phyloP scores from a whole-genome alignment of 1,140 invertebrate species.

The Lordiphosa mommai region DNA sequence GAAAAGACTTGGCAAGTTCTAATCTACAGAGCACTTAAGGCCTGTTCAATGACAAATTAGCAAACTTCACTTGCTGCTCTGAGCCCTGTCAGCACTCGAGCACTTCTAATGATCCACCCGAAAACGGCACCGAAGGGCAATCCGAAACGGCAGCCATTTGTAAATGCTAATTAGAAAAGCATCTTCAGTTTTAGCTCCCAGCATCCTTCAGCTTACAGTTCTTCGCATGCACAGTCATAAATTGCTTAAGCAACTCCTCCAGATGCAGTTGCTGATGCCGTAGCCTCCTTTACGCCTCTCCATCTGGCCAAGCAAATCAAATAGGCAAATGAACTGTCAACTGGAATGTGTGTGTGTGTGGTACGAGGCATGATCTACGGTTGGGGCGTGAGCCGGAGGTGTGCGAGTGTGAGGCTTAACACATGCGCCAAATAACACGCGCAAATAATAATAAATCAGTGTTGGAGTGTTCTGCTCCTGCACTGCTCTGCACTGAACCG shows the following conservation, averaged over 20 bases:
- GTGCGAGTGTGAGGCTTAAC: constrained; percentile 40
- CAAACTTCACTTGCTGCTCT: constrained; percentile 1
- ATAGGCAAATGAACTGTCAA: constrained; percentile 74
- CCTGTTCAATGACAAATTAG: too few species aligned
- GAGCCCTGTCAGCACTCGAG: constrained; percentile 46
- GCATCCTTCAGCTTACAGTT: constrained; percentile 6
- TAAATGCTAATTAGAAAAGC: constrained; percentile 76
- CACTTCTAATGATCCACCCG: constrained; percentile 44
- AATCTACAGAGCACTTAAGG: too few species aligned
- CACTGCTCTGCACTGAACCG: background rate
- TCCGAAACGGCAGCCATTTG: constrained; percentile 49
- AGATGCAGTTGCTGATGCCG: background rate
- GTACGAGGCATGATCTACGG: constrained; percentile 51
- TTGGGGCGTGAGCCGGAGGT: constrained; percentile 40
- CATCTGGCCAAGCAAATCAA: constrained; percentile 37
- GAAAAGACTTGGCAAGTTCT: too few species aligned
- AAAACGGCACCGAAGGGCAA: constrained; percentile 27
- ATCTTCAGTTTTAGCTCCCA: constrained; percentile 16
- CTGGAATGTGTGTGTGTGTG: constrained; percentile 53
- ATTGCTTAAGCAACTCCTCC: constrained; percentile 36
- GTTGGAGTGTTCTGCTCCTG: constrained; percentile 17
- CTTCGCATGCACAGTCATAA: constrained; percentile 35
- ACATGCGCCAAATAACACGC: constrained; percentile 57
- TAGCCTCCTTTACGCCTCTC: background rate
- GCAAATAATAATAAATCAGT: constrained; percentile 68